Base-by-base conservation (phyloP, 2,888 invertebrate species). In the Danaus chrysippus region DNA sequence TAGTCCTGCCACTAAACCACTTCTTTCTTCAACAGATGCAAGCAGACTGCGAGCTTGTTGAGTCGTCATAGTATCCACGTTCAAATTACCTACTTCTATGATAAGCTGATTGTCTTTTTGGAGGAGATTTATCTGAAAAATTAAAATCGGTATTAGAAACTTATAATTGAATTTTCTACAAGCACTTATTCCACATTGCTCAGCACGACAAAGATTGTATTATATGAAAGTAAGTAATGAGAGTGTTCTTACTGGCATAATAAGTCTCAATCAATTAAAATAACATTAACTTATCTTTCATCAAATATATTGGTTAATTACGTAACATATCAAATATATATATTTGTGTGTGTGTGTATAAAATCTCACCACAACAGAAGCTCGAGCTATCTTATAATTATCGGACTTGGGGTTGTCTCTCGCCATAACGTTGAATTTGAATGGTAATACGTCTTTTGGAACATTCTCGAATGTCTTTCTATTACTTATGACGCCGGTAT, bases 71-170 rank as follows among this genome's bases (percentile, higher is more conserved):
- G 92, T 89, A 69, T 96, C 96, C 0, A 96, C 94, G 49, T 94
- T 92, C 0, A 95, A 92, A 67, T 95, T 94, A 0, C 94, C 92
- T 55, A 97, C 93, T 46, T 95, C 95, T 49, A 98, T 77, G 0
- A 97, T 93, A 83, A 98, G 87, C 55, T 97, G 93, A 77, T 97
- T 94, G 3, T 93, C 92, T 72, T 95, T 94, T 63, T 93, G 93
- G 41, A 98, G 94, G 8, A 97, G 90, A 81, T 98, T 98, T 53
- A 94, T 90, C 94, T 94, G 82, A n/a, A 76, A 76, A 58, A 56
- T 53, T 34, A 34, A 44, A 10, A 42, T 41, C 12, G 9, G 9
- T 1, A 10, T 46, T n/a, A 42, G 13, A 41, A 15, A n/a, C 1
- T 23, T 23, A 3, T 23, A 3, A 23, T 23, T 23, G 23, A 23